Evolutionary conservation across 2,888 invertebrate genomes (phyloP), one percentile per base, ranked within the genome.

Genomic region (Dryadula phaetusa): DNA sequence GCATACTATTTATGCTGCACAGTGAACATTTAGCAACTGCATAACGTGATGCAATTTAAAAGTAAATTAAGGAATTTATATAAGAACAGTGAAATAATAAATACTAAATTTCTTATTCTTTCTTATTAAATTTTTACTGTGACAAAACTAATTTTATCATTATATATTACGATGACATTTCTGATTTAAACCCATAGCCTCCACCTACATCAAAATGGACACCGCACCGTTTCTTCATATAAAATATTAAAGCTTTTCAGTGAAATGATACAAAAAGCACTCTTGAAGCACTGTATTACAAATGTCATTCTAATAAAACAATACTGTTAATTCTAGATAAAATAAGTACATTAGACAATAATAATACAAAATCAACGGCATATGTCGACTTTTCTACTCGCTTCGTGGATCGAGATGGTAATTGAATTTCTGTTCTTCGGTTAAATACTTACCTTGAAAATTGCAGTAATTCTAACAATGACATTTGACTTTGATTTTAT

Each of bases 191-290:
- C 32, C 8, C 25, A 32, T 12, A 32, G 10, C 8, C 4, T 47
- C 28, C n/a, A 10, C 32, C 52, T 52, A 3, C 4, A 7, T 52
- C n/a, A 40, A 20, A n/a, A 37, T 10, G 10, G 16, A 25, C n/a
- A 32, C 52, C n/a, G 20, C 37, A 37, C 20, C 22, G 20, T 20
- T 14, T 34, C 14, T 18, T 40, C n/a, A 40, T 10, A 40, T 40
- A 56, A 56, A 40, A 40, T 56, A 56, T 56, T 56, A 56, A 56
- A 56, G 56, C 40, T 56, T 40, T 56, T 37, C 16, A 56, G 40
- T 56, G n/a, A 40, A 56, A 56, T 40, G 5, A 56, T 40, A 56
- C 40, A 40, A 37, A 56, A 56, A 56, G 40, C 40, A 56, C 56
- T 37, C 28, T 56, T 40, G 12, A 40, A 37, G n/a, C 40, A 56